Percentiles rank a stretch among this genome's conserved stretches.
phyloP scores from a whole-genome alignment of 2,113 vertebrate species.

The Oenanthe oenanthe region DNA sequence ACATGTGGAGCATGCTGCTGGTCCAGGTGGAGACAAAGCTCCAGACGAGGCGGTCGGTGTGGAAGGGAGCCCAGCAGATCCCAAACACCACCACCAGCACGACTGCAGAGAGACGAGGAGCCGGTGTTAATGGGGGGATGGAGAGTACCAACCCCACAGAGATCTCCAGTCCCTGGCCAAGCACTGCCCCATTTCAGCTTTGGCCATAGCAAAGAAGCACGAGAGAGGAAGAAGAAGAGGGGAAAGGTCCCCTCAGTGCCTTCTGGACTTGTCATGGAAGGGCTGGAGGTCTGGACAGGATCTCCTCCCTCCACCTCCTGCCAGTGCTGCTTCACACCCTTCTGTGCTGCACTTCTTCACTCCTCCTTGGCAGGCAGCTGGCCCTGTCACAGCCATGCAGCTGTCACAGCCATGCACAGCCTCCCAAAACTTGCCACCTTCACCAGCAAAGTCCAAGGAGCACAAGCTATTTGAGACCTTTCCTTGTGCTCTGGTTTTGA shows the following conservation, averaged over 20 bases:
- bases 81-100: constrained; percentile 91
- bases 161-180: background rate
- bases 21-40: constrained; percentile 86
- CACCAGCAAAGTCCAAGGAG: background rate
- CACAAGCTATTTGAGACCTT: background rate
- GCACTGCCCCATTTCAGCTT: background rate
- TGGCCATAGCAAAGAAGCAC: background rate
- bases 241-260: background rate
- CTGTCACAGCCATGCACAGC: background rate
- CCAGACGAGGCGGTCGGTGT: constrained; percentile 92
- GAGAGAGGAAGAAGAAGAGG: background rate
- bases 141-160: accelerated
- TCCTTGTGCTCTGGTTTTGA: background rate
- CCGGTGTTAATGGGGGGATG: accelerated
- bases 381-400: background rate
- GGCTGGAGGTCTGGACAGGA: background rate
- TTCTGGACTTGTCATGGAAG: background rate
- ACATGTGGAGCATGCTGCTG: constrained; percentile 75
- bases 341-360: background rate
- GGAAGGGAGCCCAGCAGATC: constrained; percentile 96
- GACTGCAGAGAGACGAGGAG: constrained; percentile 68
- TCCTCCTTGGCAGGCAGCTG: background rate
- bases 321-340: background rate
- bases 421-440: background rate
- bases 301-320: background rate